Conservation (phyloP, 2,797 vertebrate species). For the Pitangus sulphuratus region DNA sequence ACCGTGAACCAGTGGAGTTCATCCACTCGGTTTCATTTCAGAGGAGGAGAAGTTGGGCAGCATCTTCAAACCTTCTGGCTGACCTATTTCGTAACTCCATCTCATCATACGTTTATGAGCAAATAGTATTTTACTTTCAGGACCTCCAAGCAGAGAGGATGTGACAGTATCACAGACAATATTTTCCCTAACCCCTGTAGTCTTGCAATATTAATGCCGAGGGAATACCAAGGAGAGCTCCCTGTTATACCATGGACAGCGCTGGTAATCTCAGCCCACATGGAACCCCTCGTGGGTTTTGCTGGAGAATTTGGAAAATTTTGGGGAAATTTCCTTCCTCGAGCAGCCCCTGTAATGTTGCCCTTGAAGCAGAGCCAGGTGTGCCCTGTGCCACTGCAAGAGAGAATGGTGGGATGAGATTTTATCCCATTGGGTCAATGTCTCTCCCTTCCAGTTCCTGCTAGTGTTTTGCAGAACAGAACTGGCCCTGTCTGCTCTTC, state of each 20-base stretch:
- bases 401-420: neutral
- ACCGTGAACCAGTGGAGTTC: accelerated
- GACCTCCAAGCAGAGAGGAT: neutral
- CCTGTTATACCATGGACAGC: accelerated
- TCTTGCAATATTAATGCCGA: neutral
- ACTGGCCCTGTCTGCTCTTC: neutral
- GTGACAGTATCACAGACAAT: neutral
- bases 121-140: neutral
- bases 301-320: conserved; percentile 7
- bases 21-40: neutral
- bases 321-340: neutral
- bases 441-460: neutral
- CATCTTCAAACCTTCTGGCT: neutral
- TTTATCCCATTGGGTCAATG: neutral
- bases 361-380: neutral
- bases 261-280: neutral
- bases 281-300: neutral
- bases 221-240: neutral
- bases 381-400: neutral
- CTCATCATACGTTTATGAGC: conserved; percentile 27
- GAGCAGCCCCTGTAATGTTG: neutral
- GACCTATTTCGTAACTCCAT: conserved; percentile 26
- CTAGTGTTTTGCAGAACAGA: neutral
- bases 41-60: neutral
- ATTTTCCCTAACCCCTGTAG: neutral